Evolutionary conservation across 1,140 invertebrate genomes (phyloP), one percentile per base, ranked within the genome.

Genomic region (Mamestra configurata): DNA sequence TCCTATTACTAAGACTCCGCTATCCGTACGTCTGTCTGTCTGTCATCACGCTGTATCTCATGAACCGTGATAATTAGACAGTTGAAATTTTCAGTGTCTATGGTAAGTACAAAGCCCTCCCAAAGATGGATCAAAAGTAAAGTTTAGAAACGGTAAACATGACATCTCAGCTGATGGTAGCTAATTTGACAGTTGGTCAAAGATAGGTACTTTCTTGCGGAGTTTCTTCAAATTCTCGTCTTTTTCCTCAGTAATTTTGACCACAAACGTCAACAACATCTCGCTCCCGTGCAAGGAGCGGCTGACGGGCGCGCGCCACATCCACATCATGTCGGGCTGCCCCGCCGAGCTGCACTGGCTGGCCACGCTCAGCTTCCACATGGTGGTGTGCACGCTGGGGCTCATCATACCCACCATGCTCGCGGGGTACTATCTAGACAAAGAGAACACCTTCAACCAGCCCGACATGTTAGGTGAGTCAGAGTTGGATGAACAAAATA

Each of bases 281-380:
- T 73, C 79, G 6, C 81, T 92, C 18, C 82, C 84, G 31, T 89
- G 88, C 73, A 66, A 72, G 43, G 90, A 92, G 84, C 88, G 90
- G 1, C 51, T 22, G 40, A 53, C 81, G 0, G 86, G 88, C 64
- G 66, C 89, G 11, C 85, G 92, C 0, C 91, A 90, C 84, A 71
- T 84, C n/a, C 90, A 90, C 86, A 43, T 89, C 31, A 83, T 91
- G 91, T 80, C 85, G 0, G 92, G 92, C 22, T 88, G 87, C 49
- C 75, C 88, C 7, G 77, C 85, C 31, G 68, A 70, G 55, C 79
- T 92, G 70, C 83, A 88, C 82, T 93, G 92, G 90, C 40, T 64
- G 6, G 55, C 82, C 43, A 82, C 90, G 7, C 80, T 93, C 43
- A 7, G 84, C 7, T 51, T 82, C 71, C 86, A 92, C 82, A 1